These are phyloP conservation scores for Mus pahari DNA, from an alignment of 2,113 vertebrate species.

Conservation along the genomic window DNA sequence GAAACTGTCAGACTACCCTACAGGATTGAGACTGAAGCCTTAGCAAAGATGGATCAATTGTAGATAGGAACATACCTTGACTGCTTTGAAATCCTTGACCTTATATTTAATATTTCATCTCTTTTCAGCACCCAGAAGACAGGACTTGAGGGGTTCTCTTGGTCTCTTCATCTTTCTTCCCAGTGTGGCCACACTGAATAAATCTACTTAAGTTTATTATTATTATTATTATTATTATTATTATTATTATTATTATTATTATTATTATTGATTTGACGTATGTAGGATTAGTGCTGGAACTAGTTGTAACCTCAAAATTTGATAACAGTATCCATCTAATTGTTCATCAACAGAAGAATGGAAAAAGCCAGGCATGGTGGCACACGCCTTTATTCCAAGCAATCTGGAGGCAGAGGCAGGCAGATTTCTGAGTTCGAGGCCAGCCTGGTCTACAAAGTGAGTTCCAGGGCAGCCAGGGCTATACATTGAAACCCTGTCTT, in stretches of 20 bases:
- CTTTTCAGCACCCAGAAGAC: not conserved
- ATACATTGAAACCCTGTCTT: too few relatives aligned
- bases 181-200: not conserved
- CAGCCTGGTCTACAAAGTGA: too few relatives aligned
- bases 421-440: too few relatives aligned
- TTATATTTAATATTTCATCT: not conserved
- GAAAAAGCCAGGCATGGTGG: too few relatives aligned
- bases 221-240: too few relatives aligned
- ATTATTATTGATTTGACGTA: not conserved
- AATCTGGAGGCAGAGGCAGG: too few relatives aligned
- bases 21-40: not conserved
- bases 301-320: not conserved
- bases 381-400: too few relatives aligned
- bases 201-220: not conserved
- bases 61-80: not conserved
- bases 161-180: not conserved
- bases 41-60: not conserved
- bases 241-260: too few relatives aligned
- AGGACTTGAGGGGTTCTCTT: not conserved
- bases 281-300: not conserved
- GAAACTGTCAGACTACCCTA: not conserved
- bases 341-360: not conserved
- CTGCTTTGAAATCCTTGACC: not conserved
- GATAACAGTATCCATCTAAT: not conserved
- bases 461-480: too few relatives aligned